phyloP scores from a whole-genome alignment of 2,113 vertebrate genomes.

The Vanacampus margaritifer region DNA sequence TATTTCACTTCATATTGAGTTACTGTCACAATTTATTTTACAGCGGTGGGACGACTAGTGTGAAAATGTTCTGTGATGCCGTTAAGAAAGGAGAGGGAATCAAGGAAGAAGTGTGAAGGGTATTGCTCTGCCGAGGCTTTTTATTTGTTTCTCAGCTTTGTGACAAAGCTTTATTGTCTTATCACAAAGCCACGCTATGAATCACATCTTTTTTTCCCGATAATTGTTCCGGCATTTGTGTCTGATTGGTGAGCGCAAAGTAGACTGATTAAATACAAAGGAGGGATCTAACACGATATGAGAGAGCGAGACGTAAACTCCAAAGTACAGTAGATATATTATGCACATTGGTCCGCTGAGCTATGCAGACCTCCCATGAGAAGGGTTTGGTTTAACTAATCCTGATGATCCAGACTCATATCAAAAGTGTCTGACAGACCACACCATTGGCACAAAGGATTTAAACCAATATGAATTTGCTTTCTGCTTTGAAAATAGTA shows the following conservation, averaged over 20 bases:
- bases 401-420: constrained; percentile 54
- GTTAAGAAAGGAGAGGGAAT: constrained; percentile 67
- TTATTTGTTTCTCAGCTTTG: constrained; percentile 54
- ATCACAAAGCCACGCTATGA: constrained; percentile 48
- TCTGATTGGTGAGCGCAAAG: constrained; percentile 25
- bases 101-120: constrained; percentile 66
- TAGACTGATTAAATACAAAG: constrained; percentile 32
- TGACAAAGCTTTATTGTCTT: constrained; percentile 59
- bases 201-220: constrained; percentile 15
- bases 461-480: constrained; percentile 38
- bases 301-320: constrained; percentile 15
- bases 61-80: constrained; percentile 72
- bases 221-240: constrained; percentile 9
- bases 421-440: constrained; percentile 60
- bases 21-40: constrained; percentile 79
- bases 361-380: constrained; percentile 34
- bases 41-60: constrained; percentile 63
- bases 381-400: constrained; percentile 58
- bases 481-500: constrained; percentile 17
- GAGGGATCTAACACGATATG: constrained; percentile 13
- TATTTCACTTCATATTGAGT: constrained; percentile 80
- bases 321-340: constrained; percentile 34
- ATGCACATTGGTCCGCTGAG: constrained; percentile 36
- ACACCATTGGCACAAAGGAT: constrained; percentile 29
- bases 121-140: constrained; percentile 61